Percentiles rank a stretch among this genome's conserved stretches.
Conservation (phyloP, 2,113 vertebrate species). For the Dascyllus trimaculatus region DNA sequence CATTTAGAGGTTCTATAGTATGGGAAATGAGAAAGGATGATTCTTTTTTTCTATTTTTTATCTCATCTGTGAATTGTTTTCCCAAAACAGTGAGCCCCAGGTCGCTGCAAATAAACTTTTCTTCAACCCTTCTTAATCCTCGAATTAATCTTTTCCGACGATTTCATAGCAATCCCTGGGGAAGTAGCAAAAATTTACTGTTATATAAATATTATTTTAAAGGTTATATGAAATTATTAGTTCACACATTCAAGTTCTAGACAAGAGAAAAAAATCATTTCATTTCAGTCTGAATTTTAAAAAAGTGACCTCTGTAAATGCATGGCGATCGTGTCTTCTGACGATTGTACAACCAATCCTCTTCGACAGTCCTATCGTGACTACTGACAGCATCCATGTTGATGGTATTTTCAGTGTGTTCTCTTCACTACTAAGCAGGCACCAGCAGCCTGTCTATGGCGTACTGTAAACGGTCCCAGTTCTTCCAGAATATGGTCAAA, state of each 20-base stretch:
- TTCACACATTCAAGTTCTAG: constrained; percentile 60
- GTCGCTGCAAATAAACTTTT: constrained; percentile 9
- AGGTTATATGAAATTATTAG: constrained; percentile 46
- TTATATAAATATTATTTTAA: constrained; percentile 50
- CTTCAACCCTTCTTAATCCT: constrained; percentile 28
- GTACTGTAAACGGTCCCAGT: constrained; percentile 92
- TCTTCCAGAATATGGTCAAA: constrained; percentile 94
- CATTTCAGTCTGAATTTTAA: constrained; percentile 48
- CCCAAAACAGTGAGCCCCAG: constrained; percentile 2
- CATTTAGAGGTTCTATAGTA: not conserved
- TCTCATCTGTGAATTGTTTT: constrained; percentile 1
- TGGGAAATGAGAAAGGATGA: constrained; percentile 17
- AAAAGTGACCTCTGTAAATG: constrained; percentile 44
- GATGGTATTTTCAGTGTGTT: constrained; percentile 3
- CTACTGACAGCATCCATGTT: constrained; percentile 27
- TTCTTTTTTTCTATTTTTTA: not conserved
- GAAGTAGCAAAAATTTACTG: constrained; percentile 21
- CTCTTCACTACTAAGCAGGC: constrained; percentile 83
- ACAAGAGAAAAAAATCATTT: constrained; percentile 33
- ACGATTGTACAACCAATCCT: constrained; percentile 80
- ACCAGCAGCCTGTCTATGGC: constrained; percentile 89
- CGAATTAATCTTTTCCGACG: not conserved
- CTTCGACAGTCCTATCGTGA: constrained; percentile 48
- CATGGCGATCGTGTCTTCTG: constrained; percentile 36
- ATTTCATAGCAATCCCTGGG: constrained; percentile 23